phyloP scores from a whole-genome alignment of 2,888 invertebrate species.

The Drosophila fulvimacula region DNA sequence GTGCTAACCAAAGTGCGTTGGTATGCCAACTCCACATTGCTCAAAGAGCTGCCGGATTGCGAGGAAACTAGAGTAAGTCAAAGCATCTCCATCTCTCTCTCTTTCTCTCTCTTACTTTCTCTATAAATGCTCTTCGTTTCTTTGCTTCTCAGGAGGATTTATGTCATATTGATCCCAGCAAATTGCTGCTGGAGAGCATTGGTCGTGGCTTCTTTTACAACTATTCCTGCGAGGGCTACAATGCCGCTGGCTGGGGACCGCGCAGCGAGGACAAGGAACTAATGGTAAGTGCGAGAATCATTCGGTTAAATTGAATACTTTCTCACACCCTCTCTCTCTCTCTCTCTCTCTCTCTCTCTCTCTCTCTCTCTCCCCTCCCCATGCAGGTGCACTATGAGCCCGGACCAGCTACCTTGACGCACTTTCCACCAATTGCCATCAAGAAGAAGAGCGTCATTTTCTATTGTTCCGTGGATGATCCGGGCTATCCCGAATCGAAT shows the following conservation, averaged over 20 bases:
- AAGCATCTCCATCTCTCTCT: not conserved
- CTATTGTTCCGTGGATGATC: slow-evolving; percentile 92
- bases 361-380: slow-evolving; percentile 2
- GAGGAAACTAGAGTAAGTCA: slow-evolving; percentile 80
- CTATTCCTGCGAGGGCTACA: slow-evolving; percentile 96
- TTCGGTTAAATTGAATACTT: not conserved
- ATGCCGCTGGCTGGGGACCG: slow-evolving; percentile 94
- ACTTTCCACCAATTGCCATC: slow-evolving; percentile 90
- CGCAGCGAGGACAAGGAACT: slow-evolving; percentile 91
- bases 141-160: slow-evolving; percentile 86
- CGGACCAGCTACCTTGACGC: slow-evolving; percentile 91
- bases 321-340: not conserved
- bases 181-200: slow-evolving; percentile 93
- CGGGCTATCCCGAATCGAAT: slow-evolving; percentile 90
- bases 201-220: slow-evolving; percentile 96
- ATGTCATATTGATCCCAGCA: slow-evolving; percentile 94
- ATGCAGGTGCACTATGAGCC: slow-evolving; percentile 88
- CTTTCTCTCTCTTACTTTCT: not conserved
- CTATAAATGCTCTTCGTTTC: not conserved
- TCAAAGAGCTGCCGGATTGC: slow-evolving; percentile 94
- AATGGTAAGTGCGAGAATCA: slow-evolving; percentile 86
- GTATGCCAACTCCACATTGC: slow-evolving; percentile 92
- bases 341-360: not conserved
- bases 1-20: slow-evolving; percentile 91
- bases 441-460: slow-evolving; percentile 94